A percentile compares a stretch with the other conserved stretches of the same genome.
phyloP scores from a whole-genome alignment of 2,797 vertebrate genomes.

The Antrozous pallidus region DNA sequence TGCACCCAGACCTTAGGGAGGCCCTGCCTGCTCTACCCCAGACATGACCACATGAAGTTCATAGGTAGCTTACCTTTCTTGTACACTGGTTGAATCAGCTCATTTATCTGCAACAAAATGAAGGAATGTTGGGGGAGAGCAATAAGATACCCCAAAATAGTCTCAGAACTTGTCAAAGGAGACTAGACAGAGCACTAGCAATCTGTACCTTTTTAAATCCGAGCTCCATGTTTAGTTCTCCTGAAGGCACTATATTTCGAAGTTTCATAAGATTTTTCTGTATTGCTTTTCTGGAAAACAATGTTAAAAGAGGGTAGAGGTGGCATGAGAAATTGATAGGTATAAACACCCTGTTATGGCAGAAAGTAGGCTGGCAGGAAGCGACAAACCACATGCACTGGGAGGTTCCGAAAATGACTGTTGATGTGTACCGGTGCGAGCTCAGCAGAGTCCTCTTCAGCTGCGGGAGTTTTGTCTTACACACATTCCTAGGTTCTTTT shows the following conservation, averaged over 20 bases:
- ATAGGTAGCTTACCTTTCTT: constrained; percentile 81
- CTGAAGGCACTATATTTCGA: constrained; percentile 84
- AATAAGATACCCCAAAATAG: background rate
- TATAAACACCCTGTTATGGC: background rate
- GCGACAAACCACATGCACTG: no score
- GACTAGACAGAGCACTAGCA: background rate
- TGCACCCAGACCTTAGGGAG: background rate
- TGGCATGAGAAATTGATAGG: background rate
- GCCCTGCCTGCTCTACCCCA: background rate
- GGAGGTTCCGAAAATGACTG: no score
- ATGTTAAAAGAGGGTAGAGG: background rate
- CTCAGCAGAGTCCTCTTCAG: no score
- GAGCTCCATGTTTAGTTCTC: constrained; percentile 90
- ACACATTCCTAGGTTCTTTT: no score
- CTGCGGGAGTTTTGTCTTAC: no score
- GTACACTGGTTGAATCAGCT: constrained; percentile 87
- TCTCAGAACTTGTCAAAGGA: background rate
- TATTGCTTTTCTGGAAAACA: constrained; percentile 86
- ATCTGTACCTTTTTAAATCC: constrained; percentile 90
- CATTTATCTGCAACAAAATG: constrained; percentile 86
- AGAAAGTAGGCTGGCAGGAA: no score
- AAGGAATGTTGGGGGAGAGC: background rate
- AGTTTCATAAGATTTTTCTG: constrained; percentile 83
- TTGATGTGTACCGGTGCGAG: no score
- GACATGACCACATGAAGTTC: fast-evolving